Conservation (phyloP, 1,140 invertebrate species). For the Drosophila pseudoobscura region DNA sequence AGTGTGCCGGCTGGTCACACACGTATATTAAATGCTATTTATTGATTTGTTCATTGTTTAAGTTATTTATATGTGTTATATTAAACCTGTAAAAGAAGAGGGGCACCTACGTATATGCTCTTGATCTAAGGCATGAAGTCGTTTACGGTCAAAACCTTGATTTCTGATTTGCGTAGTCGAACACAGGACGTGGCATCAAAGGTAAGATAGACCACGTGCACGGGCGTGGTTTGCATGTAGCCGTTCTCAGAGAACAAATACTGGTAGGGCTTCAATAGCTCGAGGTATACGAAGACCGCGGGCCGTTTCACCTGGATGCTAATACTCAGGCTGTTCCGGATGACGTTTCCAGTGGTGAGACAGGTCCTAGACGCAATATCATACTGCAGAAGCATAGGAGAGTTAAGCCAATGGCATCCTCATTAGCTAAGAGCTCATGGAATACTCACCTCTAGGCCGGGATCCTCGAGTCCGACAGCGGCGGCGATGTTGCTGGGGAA, state of each 20-base stretch:
- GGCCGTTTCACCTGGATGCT: constrained; percentile 68
- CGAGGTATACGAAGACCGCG: constrained; percentile 79
- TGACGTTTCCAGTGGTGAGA: constrained; percentile 50
- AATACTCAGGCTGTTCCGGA: constrained; percentile 83
- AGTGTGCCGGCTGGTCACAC: constrained; percentile 6
- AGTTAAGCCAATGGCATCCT: neutral
- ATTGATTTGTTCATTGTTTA: constrained; percentile 69
- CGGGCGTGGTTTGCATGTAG: constrained; percentile 71
- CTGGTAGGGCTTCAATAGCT: constrained; percentile 63
- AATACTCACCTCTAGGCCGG: constrained; percentile 55
- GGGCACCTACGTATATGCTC: neutral
- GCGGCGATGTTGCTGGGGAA: constrained; percentile 63
- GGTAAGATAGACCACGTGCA: constrained; percentile 64
- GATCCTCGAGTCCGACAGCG: constrained; percentile 61
- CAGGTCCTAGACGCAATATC: constrained; percentile 58
- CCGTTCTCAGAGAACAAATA: constrained; percentile 82
- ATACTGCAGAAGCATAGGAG: constrained; percentile 26
- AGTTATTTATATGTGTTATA: constrained; percentile 72
- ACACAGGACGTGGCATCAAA: constrained; percentile 49
- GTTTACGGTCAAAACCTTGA: constrained; percentile 74
- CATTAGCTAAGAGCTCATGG: neutral
- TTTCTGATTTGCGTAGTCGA: constrained; percentile 54
- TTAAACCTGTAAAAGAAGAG: constrained; percentile 51
- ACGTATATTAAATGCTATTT: constrained; percentile 49
- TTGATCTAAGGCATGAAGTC: constrained; percentile 61